Conservation (phyloP, 2,113 vertebrate species). For the Lanius ludovicianus region DNA sequence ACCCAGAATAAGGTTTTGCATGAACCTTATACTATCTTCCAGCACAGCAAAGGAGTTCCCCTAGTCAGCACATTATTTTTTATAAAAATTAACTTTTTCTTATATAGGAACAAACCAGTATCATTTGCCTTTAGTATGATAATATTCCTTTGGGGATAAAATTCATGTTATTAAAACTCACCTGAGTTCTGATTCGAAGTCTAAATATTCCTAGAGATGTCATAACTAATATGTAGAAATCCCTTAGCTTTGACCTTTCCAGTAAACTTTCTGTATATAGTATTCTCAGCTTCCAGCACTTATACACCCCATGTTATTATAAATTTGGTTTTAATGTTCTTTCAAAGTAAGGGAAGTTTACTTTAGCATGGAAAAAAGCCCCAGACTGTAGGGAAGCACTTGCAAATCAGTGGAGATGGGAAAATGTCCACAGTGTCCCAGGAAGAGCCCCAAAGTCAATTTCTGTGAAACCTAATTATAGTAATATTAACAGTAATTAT, state of each 20-base stretch:
- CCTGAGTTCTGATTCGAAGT: neutral
- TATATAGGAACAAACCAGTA: neutral
- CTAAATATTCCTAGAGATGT: neutral
- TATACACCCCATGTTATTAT: neutral
- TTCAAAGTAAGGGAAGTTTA: neutral
- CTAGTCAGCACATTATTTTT: neutral
- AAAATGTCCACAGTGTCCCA: neutral
- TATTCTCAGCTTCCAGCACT: neutral
- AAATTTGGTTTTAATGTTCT: neutral
- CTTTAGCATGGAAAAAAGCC: neutral
- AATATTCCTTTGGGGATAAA: neutral
- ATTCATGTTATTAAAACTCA: neutral
- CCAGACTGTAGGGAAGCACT: neutral
- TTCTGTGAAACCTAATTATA: neutral
- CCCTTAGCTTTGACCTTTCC: neutral
- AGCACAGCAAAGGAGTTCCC: neutral
- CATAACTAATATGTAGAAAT: neutral
- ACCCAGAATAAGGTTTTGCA: neutral
- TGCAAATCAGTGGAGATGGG: neutral
- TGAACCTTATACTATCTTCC: neutral
- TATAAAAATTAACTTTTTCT: neutral
- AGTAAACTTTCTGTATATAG: neutral
- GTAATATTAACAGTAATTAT: neutral
- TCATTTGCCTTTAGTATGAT: neutral
- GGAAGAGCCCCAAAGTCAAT: neutral